These are phyloP conservation scores for Meriones psammophilus DNA, from an alignment of 2,797 vertebrate genomes.

Conservation along the genomic window DNA sequence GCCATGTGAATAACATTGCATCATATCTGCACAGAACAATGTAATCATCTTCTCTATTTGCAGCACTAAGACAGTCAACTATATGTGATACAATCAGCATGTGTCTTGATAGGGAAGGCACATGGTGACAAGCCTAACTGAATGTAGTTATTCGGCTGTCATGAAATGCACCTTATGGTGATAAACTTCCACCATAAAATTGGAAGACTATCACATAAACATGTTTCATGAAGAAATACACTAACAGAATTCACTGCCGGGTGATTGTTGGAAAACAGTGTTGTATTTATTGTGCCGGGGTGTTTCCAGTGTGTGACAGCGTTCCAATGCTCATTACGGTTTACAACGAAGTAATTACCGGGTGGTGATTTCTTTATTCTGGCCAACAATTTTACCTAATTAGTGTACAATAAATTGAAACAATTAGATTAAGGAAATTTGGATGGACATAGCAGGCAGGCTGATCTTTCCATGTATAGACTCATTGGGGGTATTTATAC, in stretches of 20 bases:
- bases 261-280: slow-evolving; percentile 90
- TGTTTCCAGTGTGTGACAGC: slow-evolving; percentile 89
- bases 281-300: slow-evolving; percentile 89
- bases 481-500: slow-evolving; percentile 45
- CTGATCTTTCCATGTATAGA: slow-evolving; percentile 66
- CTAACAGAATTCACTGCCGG: slow-evolving; percentile 90
- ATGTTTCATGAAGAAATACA: slow-evolving; percentile 93
- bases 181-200: slow-evolving; percentile 92
- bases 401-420: slow-evolving; percentile 88
- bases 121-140: slow-evolving; percentile 93
- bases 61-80: slow-evolving; percentile 90
- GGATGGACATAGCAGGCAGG: slow-evolving; percentile 68
- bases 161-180: slow-evolving; percentile 93
- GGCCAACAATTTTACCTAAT: slow-evolving; percentile 88
- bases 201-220: slow-evolving; percentile 94
- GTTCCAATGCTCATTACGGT: slow-evolving; percentile 88
- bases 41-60: slow-evolving; percentile 91
- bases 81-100: slow-evolving; percentile 93
- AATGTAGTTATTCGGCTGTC: slow-evolving; percentile 93
- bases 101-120: slow-evolving; percentile 92
- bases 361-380: slow-evolving; percentile 87
- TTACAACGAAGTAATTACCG: slow-evolving; percentile 90
- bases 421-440: slow-evolving; percentile 81
- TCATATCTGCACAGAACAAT: slow-evolving; percentile 89
- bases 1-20: slow-evolving; percentile 89